A percentile compares a stretch with the other conserved stretches of the same genome.
Conservation (phyloP, 2,113 vertebrate species). For the Gymnorhina tibicen region DNA sequence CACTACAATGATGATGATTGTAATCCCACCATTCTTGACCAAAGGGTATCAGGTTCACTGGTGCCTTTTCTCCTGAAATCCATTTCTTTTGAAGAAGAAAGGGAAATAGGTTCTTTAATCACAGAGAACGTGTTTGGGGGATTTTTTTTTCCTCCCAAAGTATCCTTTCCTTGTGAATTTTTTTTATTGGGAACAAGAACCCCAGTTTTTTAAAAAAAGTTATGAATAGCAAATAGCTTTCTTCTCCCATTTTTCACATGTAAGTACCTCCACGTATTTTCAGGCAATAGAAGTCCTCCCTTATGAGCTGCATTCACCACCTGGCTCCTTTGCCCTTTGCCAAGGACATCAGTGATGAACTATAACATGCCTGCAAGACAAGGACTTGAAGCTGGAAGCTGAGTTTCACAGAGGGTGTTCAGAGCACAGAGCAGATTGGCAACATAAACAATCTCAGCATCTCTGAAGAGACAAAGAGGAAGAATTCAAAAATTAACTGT, state of each 20-base stretch:
- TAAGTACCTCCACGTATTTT: background rate
- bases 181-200: background rate
- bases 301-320: background rate
- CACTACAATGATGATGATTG: background rate
- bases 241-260: background rate
- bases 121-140: background rate
- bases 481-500: background rate
- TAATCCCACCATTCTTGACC: background rate
- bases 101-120: background rate
- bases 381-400: background rate
- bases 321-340: background rate
- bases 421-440: background rate
- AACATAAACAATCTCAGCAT: background rate
- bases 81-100: background rate
- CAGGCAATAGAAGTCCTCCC: background rate
- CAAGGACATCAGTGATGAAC: background rate
- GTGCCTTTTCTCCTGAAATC: background rate
- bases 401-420: background rate
- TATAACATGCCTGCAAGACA: background rate
- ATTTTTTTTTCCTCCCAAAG: background rate
- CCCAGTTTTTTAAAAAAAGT: background rate
- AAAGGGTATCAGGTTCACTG: background rate
- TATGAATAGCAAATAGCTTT: background rate
- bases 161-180: background rate
- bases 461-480: background rate